These are phyloP conservation scores for Copidosoma aretas DNA, from an alignment of 2,888 invertebrate genomes.

Conservation along the genomic window DNA sequence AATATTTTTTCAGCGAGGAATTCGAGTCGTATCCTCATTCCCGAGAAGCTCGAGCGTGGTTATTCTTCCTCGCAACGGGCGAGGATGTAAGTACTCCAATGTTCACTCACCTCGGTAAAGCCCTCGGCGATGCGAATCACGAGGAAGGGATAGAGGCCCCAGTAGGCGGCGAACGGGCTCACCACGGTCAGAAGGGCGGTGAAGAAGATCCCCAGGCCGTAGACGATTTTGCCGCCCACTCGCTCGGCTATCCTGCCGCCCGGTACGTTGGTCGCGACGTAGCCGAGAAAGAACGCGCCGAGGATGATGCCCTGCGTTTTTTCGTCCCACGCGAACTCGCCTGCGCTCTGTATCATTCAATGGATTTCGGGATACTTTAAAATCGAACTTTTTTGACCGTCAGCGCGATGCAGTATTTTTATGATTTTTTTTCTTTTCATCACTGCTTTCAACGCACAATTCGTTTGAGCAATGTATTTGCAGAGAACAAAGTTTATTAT, in stretches of 20 bases:
- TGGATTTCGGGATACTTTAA: too few relatives aligned
- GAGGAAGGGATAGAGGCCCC: conserved; percentile 72
- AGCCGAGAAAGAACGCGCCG: conserved; percentile 85
- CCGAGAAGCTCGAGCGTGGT: too few relatives aligned
- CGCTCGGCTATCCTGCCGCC: conserved; percentile 84
- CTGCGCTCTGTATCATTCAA: conserved; percentile 67
- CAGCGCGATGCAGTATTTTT: too few relatives aligned
- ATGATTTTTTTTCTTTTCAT: too few relatives aligned
- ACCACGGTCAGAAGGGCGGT: conserved; percentile 83
- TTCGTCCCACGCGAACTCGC: conserved; percentile 81
- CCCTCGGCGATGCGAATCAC: conserved; percentile 81
- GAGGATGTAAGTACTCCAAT: too few relatives aligned
- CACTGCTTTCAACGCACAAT: too few relatives aligned
- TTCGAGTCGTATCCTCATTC: too few relatives aligned
- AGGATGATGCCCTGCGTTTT: conserved; percentile 80
- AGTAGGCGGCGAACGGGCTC: conserved; percentile 80
- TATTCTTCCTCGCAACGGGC: too few relatives aligned
- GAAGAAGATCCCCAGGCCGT: conserved; percentile 80
- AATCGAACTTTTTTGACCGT: too few relatives aligned
- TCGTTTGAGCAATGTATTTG: too few relatives aligned
- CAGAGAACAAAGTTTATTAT: not conserved
- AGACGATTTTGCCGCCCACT: conserved; percentile 87
- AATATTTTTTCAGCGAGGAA: too few relatives aligned
- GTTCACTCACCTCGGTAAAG: conserved; percentile 73
- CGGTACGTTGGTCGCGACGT: conserved; percentile 82